Conservation (phyloP, 2,888 invertebrate genomes). For the Microdon myrmicae region DNA sequence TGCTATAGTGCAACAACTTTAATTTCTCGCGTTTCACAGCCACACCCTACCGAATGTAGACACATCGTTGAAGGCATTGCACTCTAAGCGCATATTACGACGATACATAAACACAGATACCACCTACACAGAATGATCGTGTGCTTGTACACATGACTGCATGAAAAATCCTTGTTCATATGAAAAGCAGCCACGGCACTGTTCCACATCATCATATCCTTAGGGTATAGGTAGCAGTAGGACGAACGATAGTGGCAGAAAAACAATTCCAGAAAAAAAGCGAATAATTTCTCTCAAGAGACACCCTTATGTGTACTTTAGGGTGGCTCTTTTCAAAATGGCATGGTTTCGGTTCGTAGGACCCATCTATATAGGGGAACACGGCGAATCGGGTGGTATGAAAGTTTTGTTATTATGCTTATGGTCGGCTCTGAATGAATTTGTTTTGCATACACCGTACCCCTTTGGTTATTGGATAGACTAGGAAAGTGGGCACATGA, state of each 20-base stretch:
- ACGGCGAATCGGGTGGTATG: constrained; percentile 10
- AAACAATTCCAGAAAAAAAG: constrained; percentile 52
- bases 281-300: constrained; percentile 52
- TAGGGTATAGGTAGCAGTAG: no score
- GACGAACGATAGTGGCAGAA: no score
- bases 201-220: constrained; percentile 33
- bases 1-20: constrained; percentile 42
- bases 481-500: no score
- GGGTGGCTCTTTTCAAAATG: constrained; percentile 24
- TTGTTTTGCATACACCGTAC: no score
- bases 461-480: no score
- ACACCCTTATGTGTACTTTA: constrained; percentile 39
- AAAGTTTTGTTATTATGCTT: constrained; percentile 40
- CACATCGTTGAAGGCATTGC: constrained; percentile 46
- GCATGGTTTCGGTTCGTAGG: no score
- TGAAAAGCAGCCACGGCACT: constrained; percentile 13
- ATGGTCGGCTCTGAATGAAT: constrained; percentile 51
- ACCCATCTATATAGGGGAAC: no score
- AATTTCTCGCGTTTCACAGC: constrained; percentile 44
- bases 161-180: neutral
- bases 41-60: constrained; percentile 44
- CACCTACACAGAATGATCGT: constrained; percentile 15
- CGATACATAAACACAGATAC: constrained; percentile 6
- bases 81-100: constrained; percentile 26
- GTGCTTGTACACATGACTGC: constrained; percentile 19